phyloP scores from a whole-genome alignment of 2,888 invertebrate genomes.

The Lasioglossum oenotherae region DNA sequence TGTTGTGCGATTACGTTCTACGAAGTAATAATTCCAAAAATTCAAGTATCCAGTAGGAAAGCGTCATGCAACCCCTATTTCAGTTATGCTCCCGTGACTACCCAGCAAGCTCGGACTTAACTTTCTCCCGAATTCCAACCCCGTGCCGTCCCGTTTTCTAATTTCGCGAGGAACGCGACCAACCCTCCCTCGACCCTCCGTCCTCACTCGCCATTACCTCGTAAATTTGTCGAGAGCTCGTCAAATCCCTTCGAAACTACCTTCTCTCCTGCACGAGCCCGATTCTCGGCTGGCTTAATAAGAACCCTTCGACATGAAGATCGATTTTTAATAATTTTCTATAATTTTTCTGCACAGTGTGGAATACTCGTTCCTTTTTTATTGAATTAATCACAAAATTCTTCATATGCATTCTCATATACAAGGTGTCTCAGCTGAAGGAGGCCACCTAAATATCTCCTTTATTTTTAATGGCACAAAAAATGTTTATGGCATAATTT shows the following conservation, averaged over 20 bases:
- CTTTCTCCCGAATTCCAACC: slow-evolving; percentile 47
- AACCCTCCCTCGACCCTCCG: not conserved
- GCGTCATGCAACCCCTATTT: slow-evolving; percentile 50
- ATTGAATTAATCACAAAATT: not conserved
- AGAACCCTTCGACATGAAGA: not conserved
- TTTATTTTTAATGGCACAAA: too few species aligned
- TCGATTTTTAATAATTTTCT: not conserved
- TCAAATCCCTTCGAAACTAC: slow-evolving; percentile 43
- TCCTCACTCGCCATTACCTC: slow-evolving; percentile 22
- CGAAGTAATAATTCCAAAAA: not conserved
- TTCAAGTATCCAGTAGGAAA: not conserved
- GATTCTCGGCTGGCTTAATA: not conserved
- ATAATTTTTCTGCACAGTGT: not conserved
- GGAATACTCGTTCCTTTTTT: not conserved
- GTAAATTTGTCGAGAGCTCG: slow-evolving; percentile 43
- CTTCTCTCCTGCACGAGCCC: not conserved
- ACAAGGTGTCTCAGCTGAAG: too few species aligned
- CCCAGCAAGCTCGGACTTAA: slow-evolving; percentile 34
- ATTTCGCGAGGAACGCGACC: slow-evolving; percentile 49
- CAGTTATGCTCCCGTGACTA: slow-evolving; percentile 26
- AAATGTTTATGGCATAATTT: too few species aligned
- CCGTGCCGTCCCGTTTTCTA: slow-evolving; percentile 41
- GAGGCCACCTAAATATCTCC: too few species aligned
- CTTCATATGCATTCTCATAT: too few species aligned
- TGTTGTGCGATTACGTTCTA: not conserved